Evolutionary conservation across 2,797 vertebrate species (phyloP).

Genomic region (Microctenopoma stevenorrisi): DNA sequence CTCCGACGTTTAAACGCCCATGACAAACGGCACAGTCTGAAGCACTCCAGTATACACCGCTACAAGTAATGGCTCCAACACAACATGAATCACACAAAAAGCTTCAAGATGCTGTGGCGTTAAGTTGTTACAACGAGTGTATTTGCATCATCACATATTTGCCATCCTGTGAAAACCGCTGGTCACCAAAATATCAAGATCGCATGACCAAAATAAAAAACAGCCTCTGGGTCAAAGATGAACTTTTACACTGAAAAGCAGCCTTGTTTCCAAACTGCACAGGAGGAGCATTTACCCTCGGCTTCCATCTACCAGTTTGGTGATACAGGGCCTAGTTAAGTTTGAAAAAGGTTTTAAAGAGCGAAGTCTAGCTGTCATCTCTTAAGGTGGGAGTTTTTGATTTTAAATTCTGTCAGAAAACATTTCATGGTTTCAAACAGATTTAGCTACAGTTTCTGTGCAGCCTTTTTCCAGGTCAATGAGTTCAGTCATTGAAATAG

Average conservation of each 20-base stretch:
- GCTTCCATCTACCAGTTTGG: not conserved
- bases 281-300: not conserved
- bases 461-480: not conserved
- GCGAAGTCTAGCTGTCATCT: not conserved
- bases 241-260: not conserved
- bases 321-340: not conserved
- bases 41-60: not conserved
- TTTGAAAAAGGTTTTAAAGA: too few relatives aligned
- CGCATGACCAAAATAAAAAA: slow-evolving; percentile 17
- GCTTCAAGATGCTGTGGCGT: slow-evolving; percentile 17
- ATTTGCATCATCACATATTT: slow-evolving; percentile 23
- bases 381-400: not conserved
- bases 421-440: not conserved
- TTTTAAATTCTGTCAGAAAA: not conserved
- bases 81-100: not conserved
- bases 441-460: slow-evolving; percentile 1
- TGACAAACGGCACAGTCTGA: not conserved
- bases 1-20: slow-evolving; percentile 46
- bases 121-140: slow-evolving; percentile 24
- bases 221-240: slow-evolving; percentile 6
- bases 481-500: not conserved
- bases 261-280: not conserved
- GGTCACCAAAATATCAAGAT: slow-evolving; percentile 15
- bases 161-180: slow-evolving; percentile 8
- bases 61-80: slow-evolving; percentile 9